Base-by-base conservation (phyloP, 35 echinoderm and acorn worm genomes). In the Ptychodera flava region DNA sequence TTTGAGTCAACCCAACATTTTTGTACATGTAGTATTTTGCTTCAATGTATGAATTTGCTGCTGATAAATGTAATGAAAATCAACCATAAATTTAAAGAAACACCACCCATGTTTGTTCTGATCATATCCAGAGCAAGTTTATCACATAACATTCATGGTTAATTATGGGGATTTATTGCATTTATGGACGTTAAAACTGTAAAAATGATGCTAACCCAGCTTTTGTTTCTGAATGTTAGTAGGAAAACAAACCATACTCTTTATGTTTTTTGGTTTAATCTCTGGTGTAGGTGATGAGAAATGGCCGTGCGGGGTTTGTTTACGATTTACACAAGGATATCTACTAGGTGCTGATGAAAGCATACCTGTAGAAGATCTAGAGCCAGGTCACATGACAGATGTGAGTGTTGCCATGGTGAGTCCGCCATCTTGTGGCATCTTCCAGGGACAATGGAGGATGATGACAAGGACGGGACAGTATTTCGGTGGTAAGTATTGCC, bases 381-480 rank as follows among this genome's bases (percentile, higher is more conserved):
- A 80, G 28, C 93, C 90, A 0, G 88, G 90, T 32, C 36, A 89
- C 27, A 79, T 89, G 10, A 91, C 91, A 33, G 93, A 99, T 81
- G 91, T 99, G 36, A 99, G 96, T 79, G 85, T 99, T 32, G 88
- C 82, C 1, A 99, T 99, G 96, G 85, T 92, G 15, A 99, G 96
- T 79, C 96, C 96, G 1, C 81, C 93, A 38, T 79, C 89, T 16
- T 99, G 96, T 87, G 96, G 96, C 27, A 29, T 99, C 0, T 99
- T 94, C n/a, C 93, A 94, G 33, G 96, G 96, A 6, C 96, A 99
- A 31, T 99, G 96, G 96, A 87, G 96, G 36, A 99, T 99, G 96
- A 92, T 90, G 34, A 93, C 96, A 86, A 79, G 83, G 38, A 90
- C 76, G 31, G 96, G 96, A 33, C 83, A 90, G 35, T 99, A 92